A percentile compares a stretch with the other conserved stretches of the same genome.
Evolutionary conservation across 2,888 invertebrate genomes (phyloP).

Genomic region (Chloromyia formosa): DNA sequence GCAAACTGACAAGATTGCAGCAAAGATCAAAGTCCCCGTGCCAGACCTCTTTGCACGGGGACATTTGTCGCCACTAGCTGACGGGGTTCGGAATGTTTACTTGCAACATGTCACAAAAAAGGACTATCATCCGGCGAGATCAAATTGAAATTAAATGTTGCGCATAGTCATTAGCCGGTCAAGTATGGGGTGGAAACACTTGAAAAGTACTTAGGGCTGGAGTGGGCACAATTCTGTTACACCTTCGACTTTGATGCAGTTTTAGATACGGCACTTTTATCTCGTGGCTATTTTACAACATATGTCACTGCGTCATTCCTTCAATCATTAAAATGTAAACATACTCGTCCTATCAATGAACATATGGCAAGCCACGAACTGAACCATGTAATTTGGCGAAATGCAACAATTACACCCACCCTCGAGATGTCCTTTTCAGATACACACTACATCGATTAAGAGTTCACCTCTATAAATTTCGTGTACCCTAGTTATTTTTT

Average conservation of each 20-base stretch:
- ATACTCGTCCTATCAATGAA: constrained; percentile 15
- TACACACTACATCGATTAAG: background rate
- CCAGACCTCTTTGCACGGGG: background rate
- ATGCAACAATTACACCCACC: constrained; percentile 26
- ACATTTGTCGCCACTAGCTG: background rate
- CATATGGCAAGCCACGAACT: constrained; percentile 41
- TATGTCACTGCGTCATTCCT: constrained; percentile 33
- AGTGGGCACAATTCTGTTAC: constrained; percentile 18
- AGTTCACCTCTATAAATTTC: too few relatives aligned
- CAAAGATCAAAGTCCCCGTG: constrained; percentile 22
- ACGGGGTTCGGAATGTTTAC: constrained; percentile 4
- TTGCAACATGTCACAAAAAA: constrained; percentile 36
- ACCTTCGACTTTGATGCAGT: constrained; percentile 40
- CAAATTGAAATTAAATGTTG: constrained; percentile 45
- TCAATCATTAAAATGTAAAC: constrained; percentile 45
- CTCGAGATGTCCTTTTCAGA: background rate
- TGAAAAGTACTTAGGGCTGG: background rate
- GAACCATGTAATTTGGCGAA: constrained; percentile 44
- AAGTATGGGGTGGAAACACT: constrained; percentile 22
- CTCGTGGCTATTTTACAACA: constrained; percentile 35
- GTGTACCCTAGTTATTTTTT: background rate
- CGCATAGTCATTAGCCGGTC: constrained; percentile 43
- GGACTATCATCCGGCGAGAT: constrained; percentile 37
- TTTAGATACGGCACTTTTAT: constrained; percentile 30
- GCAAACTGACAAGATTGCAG: constrained; percentile 33